These are phyloP conservation scores for Oligia strigilis DNA, from an alignment of 2,888 invertebrate species.

Conservation along the genomic window DNA sequence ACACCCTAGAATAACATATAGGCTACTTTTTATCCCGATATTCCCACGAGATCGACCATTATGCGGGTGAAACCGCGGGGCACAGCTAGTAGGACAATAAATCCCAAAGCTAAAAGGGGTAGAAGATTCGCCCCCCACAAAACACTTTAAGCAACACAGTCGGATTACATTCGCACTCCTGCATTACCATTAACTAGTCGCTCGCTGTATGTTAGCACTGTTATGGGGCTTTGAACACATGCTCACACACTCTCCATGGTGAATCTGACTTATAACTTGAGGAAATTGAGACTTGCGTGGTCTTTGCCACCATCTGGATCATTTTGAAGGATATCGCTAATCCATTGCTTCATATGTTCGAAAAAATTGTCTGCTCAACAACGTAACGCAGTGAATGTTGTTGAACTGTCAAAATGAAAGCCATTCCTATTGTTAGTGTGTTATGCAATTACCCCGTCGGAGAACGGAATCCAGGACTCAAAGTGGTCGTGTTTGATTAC, in stretches of 20 bases:
- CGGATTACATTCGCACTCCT: constrained; percentile 40
- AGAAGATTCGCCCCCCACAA: neutral
- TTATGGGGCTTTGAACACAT: constrained; percentile 49
- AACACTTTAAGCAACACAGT: neutral
- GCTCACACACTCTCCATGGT: constrained; percentile 4
- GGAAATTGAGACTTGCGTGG: neutral
- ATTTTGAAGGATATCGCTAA: too few relatives aligned
- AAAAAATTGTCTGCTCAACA: too few relatives aligned
- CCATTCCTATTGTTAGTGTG: neutral
- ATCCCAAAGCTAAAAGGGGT: neutral
- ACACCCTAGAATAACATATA: too few relatives aligned
- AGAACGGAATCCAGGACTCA: neutral
- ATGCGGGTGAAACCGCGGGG: too few relatives aligned
- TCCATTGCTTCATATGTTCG: too few relatives aligned
- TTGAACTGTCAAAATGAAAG: too few relatives aligned
- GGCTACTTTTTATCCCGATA: too few relatives aligned
- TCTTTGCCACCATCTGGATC: neutral
- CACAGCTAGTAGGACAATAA: neutral
- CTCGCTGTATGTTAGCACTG: constrained; percentile 30
- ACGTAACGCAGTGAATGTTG: too few relatives aligned
- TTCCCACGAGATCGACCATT: too few relatives aligned
- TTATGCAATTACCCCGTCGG: neutral
- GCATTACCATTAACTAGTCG: constrained; percentile 42
- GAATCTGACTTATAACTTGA: neutral
- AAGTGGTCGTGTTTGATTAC: neutral